Base-by-base conservation (phyloP, 1,140 invertebrate species). In the Conus ventricosus region DNA sequence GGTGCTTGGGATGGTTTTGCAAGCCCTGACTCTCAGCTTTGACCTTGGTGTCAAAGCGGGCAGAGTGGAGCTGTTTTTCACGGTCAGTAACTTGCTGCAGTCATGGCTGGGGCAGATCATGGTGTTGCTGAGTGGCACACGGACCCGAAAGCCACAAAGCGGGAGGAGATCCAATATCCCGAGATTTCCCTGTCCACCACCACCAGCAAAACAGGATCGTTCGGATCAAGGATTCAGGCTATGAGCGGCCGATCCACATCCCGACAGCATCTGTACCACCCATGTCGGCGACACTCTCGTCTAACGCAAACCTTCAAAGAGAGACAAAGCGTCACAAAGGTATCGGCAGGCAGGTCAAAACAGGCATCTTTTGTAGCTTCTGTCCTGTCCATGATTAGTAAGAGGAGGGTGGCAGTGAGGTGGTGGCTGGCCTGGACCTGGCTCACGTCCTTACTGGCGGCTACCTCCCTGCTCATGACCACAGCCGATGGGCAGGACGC, bases 341-440 rank as follows among this genome's bases (percentile, higher is more conserved):
- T 23, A 23, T n/a, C 57, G 0, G 57, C 57, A 60, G 15, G 15
- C 15, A 15, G 81, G 13, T 54, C 54, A 6, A 39, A 11, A 11
- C 55, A 84, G 11, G 5, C n/a, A 25, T 27, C 23, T 23, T 5
- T 55, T n/a, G 10, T 55, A 27, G n/a, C 5, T 39, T 25, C 57
- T 53, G 13, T n/a, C 3, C 8, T 20, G 23, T 60, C 82, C 23
- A 60, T 83, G 81, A 55, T 17, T 10, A n/a, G 1, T 5, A 54
- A 57, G 53, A 17, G 63, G 55, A 84, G 51, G 11, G 4, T 11
- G n/a, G 23, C n/a, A 54, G 81, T 80, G 20, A 25, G 20, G 71
- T 87, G 85, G 85, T 87, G 85, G 85, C 85, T 87, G 39, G 63
- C 27, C 15, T 87, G 85, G 85, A 5, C 85, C 15, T 87, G 85